Evolutionary conservation across 2,888 invertebrate species (phyloP).

Genomic region (Xiphydria camelus): DNA sequence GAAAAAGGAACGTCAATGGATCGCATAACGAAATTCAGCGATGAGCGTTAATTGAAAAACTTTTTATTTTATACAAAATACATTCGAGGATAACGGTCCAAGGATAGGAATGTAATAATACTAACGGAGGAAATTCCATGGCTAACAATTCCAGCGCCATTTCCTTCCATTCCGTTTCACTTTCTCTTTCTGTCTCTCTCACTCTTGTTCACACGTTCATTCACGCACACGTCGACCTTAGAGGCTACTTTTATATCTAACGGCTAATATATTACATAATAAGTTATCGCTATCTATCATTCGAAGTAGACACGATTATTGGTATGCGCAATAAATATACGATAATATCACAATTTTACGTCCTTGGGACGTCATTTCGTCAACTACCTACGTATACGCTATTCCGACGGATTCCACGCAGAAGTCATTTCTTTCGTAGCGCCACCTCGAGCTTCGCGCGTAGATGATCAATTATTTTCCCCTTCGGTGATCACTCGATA

Average conservation of each 20-base stretch:
- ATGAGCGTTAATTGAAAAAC: no score
- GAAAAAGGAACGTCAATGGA: no score
- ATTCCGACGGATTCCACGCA: no score
- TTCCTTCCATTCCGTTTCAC: neutral
- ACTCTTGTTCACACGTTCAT: neutral
- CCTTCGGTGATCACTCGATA: no score
- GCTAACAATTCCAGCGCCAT: neutral
- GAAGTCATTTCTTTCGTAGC: no score
- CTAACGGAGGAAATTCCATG: neutral
- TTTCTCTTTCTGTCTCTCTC: neutral
- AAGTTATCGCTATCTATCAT: neutral
- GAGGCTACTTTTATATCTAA: neutral
- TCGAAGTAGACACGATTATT: conserved; percentile 1
- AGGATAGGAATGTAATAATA: neutral
- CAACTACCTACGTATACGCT: neutral
- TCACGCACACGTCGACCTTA: neutral
- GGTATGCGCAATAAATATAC: conserved; percentile 17
- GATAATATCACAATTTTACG: conserved; percentile 19
- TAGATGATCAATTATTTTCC: no score
- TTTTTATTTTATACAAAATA: conserved; percentile 1
- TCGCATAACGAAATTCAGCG: no score
- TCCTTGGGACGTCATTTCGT: conserved; percentile 12
- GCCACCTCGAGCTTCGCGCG: no score
- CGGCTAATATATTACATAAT: neutral
- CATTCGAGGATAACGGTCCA: neutral